phyloP scores from a whole-genome alignment of 2,113 vertebrate genomes.

The Irena cyanogastra region DNA sequence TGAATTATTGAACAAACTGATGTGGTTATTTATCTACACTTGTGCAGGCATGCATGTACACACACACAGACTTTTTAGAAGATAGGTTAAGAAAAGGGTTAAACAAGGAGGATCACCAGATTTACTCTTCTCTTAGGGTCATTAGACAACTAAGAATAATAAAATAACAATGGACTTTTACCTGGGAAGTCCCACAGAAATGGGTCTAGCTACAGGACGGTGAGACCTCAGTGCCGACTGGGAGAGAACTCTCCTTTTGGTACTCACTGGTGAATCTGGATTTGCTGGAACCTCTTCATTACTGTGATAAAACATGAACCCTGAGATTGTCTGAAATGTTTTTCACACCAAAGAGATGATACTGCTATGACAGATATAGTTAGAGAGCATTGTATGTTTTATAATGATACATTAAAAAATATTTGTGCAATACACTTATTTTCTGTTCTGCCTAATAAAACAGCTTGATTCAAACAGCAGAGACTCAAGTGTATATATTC shows the following conservation, averaged over 20 bases:
- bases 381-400: fast-evolving
- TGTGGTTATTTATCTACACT: not conserved
- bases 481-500: not conserved
- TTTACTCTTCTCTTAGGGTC: not conserved
- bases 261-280: slow-evolving; percentile 76
- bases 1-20: not conserved
- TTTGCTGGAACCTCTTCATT: slow-evolving; percentile 68
- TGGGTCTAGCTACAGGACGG: slow-evolving; percentile 89
- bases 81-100: not conserved
- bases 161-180: slow-evolving; percentile 25
- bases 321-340: not conserved
- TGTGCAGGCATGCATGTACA: not conserved
- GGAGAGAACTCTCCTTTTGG: slow-evolving; percentile 87
- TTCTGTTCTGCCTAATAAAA: not conserved
- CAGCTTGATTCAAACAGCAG: not conserved
- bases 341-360: not conserved
- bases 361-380: fast-evolving
- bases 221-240: slow-evolving; percentile 91
- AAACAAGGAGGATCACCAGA: not conserved
- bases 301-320: slow-evolving; percentile 15
- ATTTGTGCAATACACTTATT: not conserved
- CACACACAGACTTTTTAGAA: not conserved
- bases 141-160: not conserved
- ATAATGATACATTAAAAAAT: not conserved
- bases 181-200: slow-evolving; percentile 84